These are phyloP conservation scores for Belgica antarctica DNA, from an alignment of 2,888 invertebrate genomes.

Conservation along the genomic window DNA sequence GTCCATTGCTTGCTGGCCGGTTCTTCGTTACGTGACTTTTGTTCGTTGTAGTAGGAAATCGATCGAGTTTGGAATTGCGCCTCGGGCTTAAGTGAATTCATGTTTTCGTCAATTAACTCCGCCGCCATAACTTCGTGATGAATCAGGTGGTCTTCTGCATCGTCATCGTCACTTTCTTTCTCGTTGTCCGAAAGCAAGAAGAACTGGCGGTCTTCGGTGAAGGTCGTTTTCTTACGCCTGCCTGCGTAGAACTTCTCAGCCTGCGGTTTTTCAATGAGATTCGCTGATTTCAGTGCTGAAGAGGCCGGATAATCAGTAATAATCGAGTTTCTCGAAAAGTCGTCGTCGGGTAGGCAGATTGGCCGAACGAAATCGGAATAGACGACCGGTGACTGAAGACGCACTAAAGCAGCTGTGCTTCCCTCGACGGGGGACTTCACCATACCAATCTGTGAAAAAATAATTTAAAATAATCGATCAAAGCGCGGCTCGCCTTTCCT, in stretches of 20 bases:
- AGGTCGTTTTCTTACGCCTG: conserved; percentile 37
- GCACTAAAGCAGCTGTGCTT: conserved; percentile 76
- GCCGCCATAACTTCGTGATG: conserved; percentile 44
- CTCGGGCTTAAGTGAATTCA: conserved; percentile 33
- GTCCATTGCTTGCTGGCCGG: conserved; percentile 50
- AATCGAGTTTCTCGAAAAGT: conserved; percentile 47
- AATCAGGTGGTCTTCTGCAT: conserved; percentile 13
- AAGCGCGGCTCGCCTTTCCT: conserved; percentile 36
- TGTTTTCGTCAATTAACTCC: conserved; percentile 44
- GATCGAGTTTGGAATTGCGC: conserved; percentile 27
- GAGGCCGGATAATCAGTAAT: conserved; percentile 25
- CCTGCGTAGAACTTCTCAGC: conserved; percentile 29
- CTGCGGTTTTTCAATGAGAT: conserved; percentile 16
- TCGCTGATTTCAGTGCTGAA: neutral
- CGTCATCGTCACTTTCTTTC: conserved; percentile 44
- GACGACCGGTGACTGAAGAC: conserved; percentile 71
- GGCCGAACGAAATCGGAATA: conserved; percentile 82
- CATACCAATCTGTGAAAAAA: conserved; percentile 60
- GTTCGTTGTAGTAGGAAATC: conserved; percentile 17
- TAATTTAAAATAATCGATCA: neutral
- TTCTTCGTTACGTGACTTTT: neutral
- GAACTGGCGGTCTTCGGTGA: conserved; percentile 53
- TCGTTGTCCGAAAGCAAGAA: conserved; percentile 50
- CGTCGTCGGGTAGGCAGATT: conserved; percentile 70
- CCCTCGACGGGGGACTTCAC: conserved; percentile 87